phyloP scores from a whole-genome alignment of 2,113 vertebrate species.

The Camelus bactrianus region DNA sequence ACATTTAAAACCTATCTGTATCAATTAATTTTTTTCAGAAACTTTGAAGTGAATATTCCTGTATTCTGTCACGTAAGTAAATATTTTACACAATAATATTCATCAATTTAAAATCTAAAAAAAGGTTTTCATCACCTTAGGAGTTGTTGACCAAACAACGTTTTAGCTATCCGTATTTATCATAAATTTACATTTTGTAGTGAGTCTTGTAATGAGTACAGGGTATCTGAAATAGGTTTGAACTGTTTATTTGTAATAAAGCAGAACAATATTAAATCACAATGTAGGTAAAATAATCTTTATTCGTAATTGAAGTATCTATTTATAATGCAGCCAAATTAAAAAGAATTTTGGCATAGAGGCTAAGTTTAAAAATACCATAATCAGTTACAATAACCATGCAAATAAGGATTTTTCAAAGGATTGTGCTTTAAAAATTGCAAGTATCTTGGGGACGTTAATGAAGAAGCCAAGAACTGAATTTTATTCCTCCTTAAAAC shows the following conservation, averaged over 20 bases:
- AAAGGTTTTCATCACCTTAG: neutral
- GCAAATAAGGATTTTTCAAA: constrained; percentile 26
- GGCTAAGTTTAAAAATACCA: constrained; percentile 1
- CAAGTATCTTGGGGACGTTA: constrained; percentile 13
- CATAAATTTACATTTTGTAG: neutral
- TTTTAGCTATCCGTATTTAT: neutral
- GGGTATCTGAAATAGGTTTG: neutral
- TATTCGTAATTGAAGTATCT: neutral
- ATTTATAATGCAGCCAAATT: neutral
- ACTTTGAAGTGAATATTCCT: constrained; percentile 23
- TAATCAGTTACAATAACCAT: constrained; percentile 40
- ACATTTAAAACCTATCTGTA: neutral
- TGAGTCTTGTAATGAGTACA: neutral
- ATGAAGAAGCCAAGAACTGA: constrained; percentile 35
- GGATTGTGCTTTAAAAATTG: constrained; percentile 47
- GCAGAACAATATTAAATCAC: neutral
- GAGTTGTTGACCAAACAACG: neutral
- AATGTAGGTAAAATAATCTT: neutral
- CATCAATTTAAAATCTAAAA: neutral
- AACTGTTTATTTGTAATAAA: neutral
- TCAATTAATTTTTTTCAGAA: constrained; percentile 20
- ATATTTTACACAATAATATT: neutral
- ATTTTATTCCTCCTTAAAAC: constrained; percentile 43
- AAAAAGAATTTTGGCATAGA: neutral
- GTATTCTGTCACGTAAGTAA: neutral